These are phyloP conservation scores for Danio rerio DNA, from an alignment of 2,113 vertebrate genomes.

Conservation along the genomic window DNA sequence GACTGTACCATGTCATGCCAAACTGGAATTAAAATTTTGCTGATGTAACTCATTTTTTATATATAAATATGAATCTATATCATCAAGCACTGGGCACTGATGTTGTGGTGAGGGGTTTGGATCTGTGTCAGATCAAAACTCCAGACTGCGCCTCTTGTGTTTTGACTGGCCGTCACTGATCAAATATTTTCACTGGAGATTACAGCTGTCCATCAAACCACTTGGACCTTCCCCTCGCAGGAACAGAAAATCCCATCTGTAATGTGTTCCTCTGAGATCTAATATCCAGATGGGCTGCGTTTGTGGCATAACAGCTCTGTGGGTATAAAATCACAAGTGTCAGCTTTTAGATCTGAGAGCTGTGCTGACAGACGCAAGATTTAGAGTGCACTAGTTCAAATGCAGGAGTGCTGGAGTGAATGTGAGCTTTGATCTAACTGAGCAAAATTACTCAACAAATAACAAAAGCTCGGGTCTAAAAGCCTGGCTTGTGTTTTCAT, in stretches of 20 bases:
- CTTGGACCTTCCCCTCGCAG: slow-evolving; percentile 3
- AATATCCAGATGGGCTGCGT: slow-evolving; percentile 40
- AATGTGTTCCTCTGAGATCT: slow-evolving; percentile 45
- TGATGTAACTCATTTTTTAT: slow-evolving; percentile 16
- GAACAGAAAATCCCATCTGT: slow-evolving; percentile 39
- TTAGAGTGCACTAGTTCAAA: slow-evolving; percentile 13
- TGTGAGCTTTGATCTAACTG: background rate
- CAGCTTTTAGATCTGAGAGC: slow-evolving; percentile 28
- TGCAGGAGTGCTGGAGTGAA: background rate
- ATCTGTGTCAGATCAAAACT: slow-evolving; percentile 21
- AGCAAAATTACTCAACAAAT: slow-evolving; percentile 19
- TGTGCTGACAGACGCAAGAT: slow-evolving; percentile 30
- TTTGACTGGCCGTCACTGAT: slow-evolving; percentile 48
- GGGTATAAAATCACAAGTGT: slow-evolving; percentile 16
- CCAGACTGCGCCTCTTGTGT: background rate
- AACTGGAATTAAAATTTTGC: slow-evolving; percentile 28
- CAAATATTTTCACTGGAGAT: slow-evolving; percentile 54
- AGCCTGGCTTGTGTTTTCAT: slow-evolving; percentile 5
- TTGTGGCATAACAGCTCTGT: slow-evolving; percentile 17
- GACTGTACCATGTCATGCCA: slow-evolving; percentile 11
- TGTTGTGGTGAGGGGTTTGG: slow-evolving; percentile 18
- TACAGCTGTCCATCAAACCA: slow-evolving; percentile 39
- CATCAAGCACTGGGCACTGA: slow-evolving; percentile 30
- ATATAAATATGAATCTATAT: background rate
- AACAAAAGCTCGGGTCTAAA: slow-evolving; percentile 17